A percentile compares a stretch with the other conserved stretches of the same genome.
phyloP scores from a whole-genome alignment of 2,113 vertebrate species.

The Acanthochromis polyacanthus region DNA sequence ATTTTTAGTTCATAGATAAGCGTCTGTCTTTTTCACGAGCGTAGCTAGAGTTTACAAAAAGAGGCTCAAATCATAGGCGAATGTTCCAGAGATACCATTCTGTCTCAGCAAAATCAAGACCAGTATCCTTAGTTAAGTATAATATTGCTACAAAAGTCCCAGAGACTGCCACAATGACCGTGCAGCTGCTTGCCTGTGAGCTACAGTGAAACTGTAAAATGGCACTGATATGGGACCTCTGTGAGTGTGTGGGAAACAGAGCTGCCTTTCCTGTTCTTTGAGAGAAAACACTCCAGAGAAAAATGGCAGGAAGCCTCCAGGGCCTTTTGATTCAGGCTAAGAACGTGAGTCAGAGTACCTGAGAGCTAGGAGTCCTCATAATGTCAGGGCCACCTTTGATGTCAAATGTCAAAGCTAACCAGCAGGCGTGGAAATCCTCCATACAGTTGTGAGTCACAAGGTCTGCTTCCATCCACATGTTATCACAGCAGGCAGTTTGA shows the following conservation, averaged over 20 bases:
- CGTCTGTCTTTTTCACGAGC: too few species aligned
- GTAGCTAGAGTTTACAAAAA: background rate
- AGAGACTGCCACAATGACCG: conserved; percentile 37
- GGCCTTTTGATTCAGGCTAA: conserved; percentile 77
- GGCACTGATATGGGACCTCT: conserved; percentile 58
- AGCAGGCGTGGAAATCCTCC: too few species aligned
- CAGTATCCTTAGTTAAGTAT: conserved; percentile 5
- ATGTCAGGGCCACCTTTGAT: conserved; percentile 35
- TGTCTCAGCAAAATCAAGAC: background rate
- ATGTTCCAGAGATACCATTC: background rate
- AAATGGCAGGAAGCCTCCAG: conserved; percentile 82
- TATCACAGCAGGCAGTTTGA: too few species aligned
- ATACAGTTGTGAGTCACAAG: background rate
- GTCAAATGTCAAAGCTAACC: background rate
- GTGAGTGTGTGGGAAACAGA: conserved; percentile 78
- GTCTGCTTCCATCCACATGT: background rate
- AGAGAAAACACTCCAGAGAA: conserved; percentile 78
- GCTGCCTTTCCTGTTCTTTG: conserved; percentile 75
- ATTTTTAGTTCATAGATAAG: background rate
- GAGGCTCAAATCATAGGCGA: too few species aligned
- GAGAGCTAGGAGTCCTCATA: conserved; percentile 14
- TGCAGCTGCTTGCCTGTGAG: conserved; percentile 57
- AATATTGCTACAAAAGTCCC: background rate
- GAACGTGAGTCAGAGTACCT: conserved; percentile 69
- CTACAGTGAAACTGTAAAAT: conserved; percentile 34